These are phyloP conservation scores for Clarias batrachus DNA, from an alignment of 2,113 vertebrate genomes.

Conservation along the genomic window DNA sequence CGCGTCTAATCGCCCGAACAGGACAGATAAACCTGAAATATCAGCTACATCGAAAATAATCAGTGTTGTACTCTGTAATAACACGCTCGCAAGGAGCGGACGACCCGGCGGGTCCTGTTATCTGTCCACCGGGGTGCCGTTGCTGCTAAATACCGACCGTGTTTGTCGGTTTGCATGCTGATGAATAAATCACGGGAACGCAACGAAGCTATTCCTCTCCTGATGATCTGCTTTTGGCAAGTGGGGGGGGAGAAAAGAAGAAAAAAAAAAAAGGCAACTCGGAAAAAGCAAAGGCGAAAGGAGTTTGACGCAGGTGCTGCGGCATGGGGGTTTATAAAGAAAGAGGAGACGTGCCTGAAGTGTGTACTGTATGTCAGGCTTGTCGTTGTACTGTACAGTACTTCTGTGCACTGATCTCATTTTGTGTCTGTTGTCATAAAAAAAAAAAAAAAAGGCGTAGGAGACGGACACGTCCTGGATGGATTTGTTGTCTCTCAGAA, in stretches of 20 bases:
- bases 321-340: constrained; percentile 37
- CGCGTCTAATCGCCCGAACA: not conserved
- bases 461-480: constrained; percentile 16
- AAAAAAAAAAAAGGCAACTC: constrained; percentile 1
- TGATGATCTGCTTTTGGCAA: constrained; percentile 35
- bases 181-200: constrained; percentile 44
- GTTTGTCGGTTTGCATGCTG: constrained; percentile 18
- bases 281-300: constrained; percentile 26
- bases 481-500: constrained; percentile 30
- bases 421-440: constrained; percentile 26
- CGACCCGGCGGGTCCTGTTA: constrained; percentile 26
- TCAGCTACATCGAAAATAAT: constrained; percentile 28
- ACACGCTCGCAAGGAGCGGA: constrained; percentile 2
- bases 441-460: not conserved
- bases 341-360: constrained; percentile 21
- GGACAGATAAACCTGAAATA: constrained; percentile 17
- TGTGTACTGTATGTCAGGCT: constrained; percentile 24
- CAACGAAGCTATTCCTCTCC: constrained; percentile 42
- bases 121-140: not conserved
- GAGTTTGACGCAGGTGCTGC: constrained; percentile 6
- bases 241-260: not conserved
- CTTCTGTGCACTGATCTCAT: constrained; percentile 29
- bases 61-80: constrained; percentile 8
- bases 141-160: constrained; percentile 30
- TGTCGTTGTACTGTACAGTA: constrained; percentile 34